Evolutionary conservation across 2,888 invertebrate genomes (phyloP), one percentile per base, ranked within the genome.

Genomic region (Ypsolopha sequella): DNA sequence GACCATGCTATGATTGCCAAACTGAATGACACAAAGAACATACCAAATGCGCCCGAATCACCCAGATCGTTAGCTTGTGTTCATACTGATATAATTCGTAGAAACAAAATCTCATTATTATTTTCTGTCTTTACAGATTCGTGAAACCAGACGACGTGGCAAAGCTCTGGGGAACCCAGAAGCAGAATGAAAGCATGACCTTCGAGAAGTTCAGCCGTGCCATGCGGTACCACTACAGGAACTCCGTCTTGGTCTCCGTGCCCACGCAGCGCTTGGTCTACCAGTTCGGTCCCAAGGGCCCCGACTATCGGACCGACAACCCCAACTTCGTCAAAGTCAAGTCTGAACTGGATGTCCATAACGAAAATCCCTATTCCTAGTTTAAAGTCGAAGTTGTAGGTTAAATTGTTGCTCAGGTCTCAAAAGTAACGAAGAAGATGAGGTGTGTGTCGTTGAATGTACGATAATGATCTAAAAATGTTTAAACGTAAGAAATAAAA

Each of bases 201-300:
- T 97, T 96, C 69, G 96, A 96, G 74, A 97, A 97, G 79, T 90
- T 97, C 65, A 95, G 95, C 75, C 81, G 96, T 56, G 96, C 96
- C 11, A 95, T 97, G 93, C 90, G 94, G 72, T 95, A 95, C 75
- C 94, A 95, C 76, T 95, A 95, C 82, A 90, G 92, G 66, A 92
- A 92, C 63, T 80, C 90, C 59, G 92, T 94, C 24, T 89, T 94
- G 52, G 88, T 90, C 50, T 92, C 94, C 4, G 94, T 94, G 8
- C 89, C 92, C 53, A 93, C 93, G 9, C 89, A 92, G 43, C 88
- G 94, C 50, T 85, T 94, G 56, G 94, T 94, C 49, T 95, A 95
- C 81, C 92, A 93, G 72, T 95, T 95, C 76, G 94, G 94, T 0
- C 91, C 90, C 55, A 93, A 92, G 57, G 95, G 95, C 1, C 92